Conservation (phyloP, 1,140 invertebrate species). For the Halictus rubicundus region DNA sequence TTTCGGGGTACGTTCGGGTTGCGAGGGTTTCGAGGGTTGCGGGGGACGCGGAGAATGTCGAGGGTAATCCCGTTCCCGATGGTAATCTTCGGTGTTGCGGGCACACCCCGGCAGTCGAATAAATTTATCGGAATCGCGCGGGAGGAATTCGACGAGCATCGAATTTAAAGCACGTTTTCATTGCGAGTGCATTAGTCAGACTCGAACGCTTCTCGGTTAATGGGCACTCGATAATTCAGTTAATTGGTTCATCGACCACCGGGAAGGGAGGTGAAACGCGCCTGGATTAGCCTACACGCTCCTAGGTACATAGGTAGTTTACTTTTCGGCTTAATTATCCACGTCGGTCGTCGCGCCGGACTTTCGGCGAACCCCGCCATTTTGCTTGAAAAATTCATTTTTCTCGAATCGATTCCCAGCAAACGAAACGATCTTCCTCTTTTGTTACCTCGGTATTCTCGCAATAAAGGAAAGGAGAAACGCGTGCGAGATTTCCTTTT, state of each 20-base stretch:
- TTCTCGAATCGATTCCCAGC: too few relatives aligned
- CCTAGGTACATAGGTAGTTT: constrained; percentile 14
- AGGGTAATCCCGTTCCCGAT: constrained; percentile 37
- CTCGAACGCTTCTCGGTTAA: constrained; percentile 43
- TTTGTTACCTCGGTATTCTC: too few relatives aligned
- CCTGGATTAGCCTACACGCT: constrained; percentile 42
- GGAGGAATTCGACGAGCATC: constrained; percentile 27
- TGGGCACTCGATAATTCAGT: constrained; percentile 51
- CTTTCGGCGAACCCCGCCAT: too few relatives aligned
- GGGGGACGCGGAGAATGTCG: too few relatives aligned
- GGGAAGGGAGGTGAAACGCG: background rate
- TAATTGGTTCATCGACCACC: constrained; percentile 55
- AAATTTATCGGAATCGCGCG: constrained; percentile 29
- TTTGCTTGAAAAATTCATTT: background rate
- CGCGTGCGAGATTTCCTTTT: too few relatives aligned
- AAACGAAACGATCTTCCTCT: too few relatives aligned
- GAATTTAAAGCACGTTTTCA: constrained; percentile 48
- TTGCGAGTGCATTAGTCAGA: constrained; percentile 49
- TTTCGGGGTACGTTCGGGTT: constrained; percentile 11
- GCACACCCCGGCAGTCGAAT: constrained; percentile 17
- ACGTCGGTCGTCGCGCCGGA: too few relatives aligned
- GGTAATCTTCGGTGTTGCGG: constrained; percentile 29
- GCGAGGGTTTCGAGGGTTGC: too few relatives aligned
- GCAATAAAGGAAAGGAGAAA: too few relatives aligned
- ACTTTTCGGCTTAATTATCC: constrained; percentile 44